Base-by-base conservation (phyloP, 2,888 invertebrate genomes). In the Latheticus oryzae region DNA sequence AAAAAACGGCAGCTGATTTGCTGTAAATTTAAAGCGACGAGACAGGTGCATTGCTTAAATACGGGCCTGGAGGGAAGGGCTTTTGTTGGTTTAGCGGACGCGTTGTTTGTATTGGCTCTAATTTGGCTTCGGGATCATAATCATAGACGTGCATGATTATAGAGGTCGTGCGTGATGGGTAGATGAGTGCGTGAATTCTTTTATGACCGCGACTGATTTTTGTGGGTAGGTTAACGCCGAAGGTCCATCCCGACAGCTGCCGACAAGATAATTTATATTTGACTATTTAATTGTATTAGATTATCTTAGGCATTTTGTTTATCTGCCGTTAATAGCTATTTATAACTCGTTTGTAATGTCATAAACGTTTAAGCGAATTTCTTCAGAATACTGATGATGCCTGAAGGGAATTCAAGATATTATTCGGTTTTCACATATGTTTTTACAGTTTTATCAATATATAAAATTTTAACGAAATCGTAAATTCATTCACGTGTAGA, bases 101-200 rank as follows among this genome's bases (percentile, higher is more conserved):
- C 69, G 66, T 63, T 75, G 74, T 75, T 75, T 74, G 73, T 68
- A 73, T 69, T 75, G 72, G 69, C 61, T 61, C 68, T 68, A 74
- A 75, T 73, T 73, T 73, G 66, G 63, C 61, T 65, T 37, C 64
- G 56, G 65, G 68, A 66, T 70, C 65, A 66, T 73, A 70, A 72
- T 72, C 68, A 69, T 40, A 53, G 37, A 53, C 24, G 66, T 58
- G 65, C 61, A 68, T 74, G 73, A 74, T 74, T 74, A 74, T 69
- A 71, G 69, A 68, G 69, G 62, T 48, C 65, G 67, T 66, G 67
- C 64, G 30, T 54, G 54, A 58, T 52, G 47, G 42, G 32, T 30
- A 17, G 47, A 48, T 50, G 40, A 23, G 48, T 53, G 58, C 37
- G 53, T 53, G 58, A 54, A 40, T 58, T 37, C 47, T 30, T 23